Evolutionary conservation across 2,113 vertebrate species (phyloP).

Genomic region (Bambusicola thoracicus): DNA sequence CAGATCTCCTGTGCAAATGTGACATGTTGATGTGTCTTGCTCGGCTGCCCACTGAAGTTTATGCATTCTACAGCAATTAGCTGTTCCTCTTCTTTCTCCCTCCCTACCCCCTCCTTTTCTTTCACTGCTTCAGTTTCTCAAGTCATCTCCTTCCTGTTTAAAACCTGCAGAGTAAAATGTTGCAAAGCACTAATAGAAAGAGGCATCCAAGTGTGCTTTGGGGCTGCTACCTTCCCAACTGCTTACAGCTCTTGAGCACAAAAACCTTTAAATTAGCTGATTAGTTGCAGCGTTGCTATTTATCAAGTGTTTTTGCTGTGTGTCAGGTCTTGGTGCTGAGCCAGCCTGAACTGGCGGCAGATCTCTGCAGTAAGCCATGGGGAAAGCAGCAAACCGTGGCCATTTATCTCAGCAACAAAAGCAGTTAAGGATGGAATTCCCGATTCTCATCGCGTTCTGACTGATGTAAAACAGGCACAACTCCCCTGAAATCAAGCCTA

Average conservation of each 20-base stretch:
- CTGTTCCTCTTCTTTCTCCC: background rate
- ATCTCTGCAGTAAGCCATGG: slow-evolving; percentile 11
- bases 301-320: slow-evolving; percentile 32
- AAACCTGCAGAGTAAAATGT: background rate
- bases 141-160: background rate
- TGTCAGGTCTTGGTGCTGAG: slow-evolving; percentile 30
- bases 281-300: background rate
- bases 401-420: slow-evolving; percentile 64
- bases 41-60: background rate
- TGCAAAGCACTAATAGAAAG: background rate
- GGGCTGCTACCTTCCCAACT: background rate
- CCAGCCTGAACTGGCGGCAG: slow-evolving; percentile 53
- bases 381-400: slow-evolving; percentile 49
- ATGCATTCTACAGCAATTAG: background rate
- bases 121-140: background rate
- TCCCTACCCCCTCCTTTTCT: background rate
- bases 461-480: background rate
- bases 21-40: background rate
- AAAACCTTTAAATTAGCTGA: background rate
- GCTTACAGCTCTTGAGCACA: background rate
- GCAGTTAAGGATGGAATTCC: slow-evolving; percentile 20
- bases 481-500: background rate
- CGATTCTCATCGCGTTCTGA: background rate
- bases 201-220: background rate
- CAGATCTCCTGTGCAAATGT: background rate